Evolutionary conservation across 2,888 invertebrate genomes (phyloP).

Genomic region (Apocheima hispidaria): DNA sequence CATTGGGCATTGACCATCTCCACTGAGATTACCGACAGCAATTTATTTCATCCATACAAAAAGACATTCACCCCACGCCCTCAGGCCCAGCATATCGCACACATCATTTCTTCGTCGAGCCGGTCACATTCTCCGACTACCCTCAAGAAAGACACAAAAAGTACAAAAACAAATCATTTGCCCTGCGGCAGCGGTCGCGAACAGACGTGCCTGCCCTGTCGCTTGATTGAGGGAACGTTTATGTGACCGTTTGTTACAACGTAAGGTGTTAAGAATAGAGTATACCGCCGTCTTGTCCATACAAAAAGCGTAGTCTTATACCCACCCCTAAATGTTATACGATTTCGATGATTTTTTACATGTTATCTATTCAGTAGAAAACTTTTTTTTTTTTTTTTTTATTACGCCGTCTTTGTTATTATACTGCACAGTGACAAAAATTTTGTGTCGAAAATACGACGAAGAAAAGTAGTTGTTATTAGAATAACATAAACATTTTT

Average conservation of each 20-base stretch:
- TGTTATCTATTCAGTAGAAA: too few species aligned
- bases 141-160: constrained; percentile 57
- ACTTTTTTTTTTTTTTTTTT: too few species aligned
- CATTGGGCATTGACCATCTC: constrained; percentile 50
- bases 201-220: constrained; percentile 71
- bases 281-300: too few species aligned
- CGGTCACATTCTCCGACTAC: constrained; percentile 77
- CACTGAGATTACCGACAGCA: constrained; percentile 54
- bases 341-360: too few species aligned
- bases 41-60: constrained; percentile 60
- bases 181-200: constrained; percentile 64
- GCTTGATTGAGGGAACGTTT: constrained; percentile 64
- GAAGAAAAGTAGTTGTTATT: too few species aligned
- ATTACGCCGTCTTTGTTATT: too few species aligned
- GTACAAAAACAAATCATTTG: constrained; percentile 59
- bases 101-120: constrained; percentile 47
- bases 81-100: constrained; percentile 73
- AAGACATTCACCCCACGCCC: constrained; percentile 51
- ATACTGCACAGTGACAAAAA: too few species aligned
- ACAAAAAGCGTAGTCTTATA: too few species aligned
- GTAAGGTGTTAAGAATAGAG: too few species aligned
- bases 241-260: constrained; percentile 60
- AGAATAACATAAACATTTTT: too few species aligned
- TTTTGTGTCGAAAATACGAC: too few species aligned
- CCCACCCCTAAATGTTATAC: too few species aligned